A percentile compares a stretch with the other conserved stretches of the same genome.
Evolutionary conservation across 2,797 vertebrate genomes (phyloP).

Genomic region (Brachyrhaphis roseni): DNA sequence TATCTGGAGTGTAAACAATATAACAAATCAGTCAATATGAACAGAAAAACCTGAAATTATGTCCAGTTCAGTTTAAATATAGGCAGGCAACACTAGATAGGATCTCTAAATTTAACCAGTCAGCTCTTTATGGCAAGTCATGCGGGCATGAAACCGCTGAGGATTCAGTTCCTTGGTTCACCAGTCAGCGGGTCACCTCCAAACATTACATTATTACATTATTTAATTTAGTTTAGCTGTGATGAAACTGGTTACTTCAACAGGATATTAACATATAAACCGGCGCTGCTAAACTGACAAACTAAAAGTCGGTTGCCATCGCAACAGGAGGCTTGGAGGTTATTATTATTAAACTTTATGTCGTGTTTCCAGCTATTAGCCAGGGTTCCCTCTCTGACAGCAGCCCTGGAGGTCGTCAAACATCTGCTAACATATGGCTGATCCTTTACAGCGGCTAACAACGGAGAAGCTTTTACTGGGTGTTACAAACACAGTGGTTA

Average conservation of each 20-base stretch:
- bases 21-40: slow-evolving; percentile 4
- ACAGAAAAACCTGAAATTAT: not conserved
- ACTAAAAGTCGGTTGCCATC: not conserved
- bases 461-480: too few relatives aligned
- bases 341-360: not conserved
- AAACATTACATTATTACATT: not conserved
- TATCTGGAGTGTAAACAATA: slow-evolving; percentile 33
- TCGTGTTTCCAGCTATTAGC: not conserved
- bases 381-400: not conserved
- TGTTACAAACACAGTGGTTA: not conserved
- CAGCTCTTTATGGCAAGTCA: slow-evolving; percentile 62
- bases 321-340: not conserved
- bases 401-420: slow-evolving; percentile 8
- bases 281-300: not conserved
- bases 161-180: slow-evolving; percentile 48
- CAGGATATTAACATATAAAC: not conserved
- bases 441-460: too few relatives aligned
- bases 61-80: slow-evolving; percentile 16
- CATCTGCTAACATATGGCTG: not conserved
- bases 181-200: not conserved
- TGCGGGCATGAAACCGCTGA: slow-evolving; percentile 67
- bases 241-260: not conserved
- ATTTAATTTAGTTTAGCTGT: not conserved
- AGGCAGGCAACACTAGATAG: slow-evolving; percentile 42
- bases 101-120: slow-evolving; percentile 77